These are phyloP conservation scores for Araneus ventricosus DNA, from an alignment of 1,140 invertebrate genomes.

Conservation along the genomic window DNA sequence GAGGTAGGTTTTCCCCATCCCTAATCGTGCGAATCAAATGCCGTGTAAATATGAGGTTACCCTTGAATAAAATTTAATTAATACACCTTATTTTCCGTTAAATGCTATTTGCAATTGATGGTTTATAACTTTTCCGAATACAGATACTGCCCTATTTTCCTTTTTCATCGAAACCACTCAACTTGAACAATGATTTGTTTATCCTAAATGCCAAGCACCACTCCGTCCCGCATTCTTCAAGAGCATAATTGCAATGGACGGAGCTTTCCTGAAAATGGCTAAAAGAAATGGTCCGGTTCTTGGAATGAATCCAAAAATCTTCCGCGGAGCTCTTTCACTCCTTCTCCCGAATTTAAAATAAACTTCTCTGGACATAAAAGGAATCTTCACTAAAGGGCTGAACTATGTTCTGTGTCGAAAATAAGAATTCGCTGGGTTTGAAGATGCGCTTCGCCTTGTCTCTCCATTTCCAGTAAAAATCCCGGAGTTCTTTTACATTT, in stretches of 20 bases:
- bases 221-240: background rate
- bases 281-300: slow-evolving; percentile 14
- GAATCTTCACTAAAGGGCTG: background rate
- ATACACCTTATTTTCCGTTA: too few species aligned
- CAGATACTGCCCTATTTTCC: too few species aligned
- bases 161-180: too few species aligned
- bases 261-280: slow-evolving; percentile 3
- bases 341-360: slow-evolving; percentile 39
- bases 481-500: background rate
- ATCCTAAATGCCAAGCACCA: too few species aligned
- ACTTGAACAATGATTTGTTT: background rate
- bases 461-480: background rate
- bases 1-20: too few species aligned
- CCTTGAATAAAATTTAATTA: too few species aligned
- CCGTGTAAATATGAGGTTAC: too few species aligned
- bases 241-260: slow-evolving; percentile 7
- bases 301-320: slow-evolving; percentile 39
- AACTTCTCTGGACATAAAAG: background rate
- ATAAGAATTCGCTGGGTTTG: background rate
- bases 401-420: background rate
- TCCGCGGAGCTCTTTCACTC: slow-evolving; percentile 26
- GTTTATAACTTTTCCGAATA: too few species aligned
- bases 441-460: background rate
- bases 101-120: too few species aligned
- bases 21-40: too few species aligned